A percentile compares a stretch with the other conserved stretches of the same genome.
phyloP scores from a whole-genome alignment of 2,888 invertebrate species.

The Andrena fulva region DNA sequence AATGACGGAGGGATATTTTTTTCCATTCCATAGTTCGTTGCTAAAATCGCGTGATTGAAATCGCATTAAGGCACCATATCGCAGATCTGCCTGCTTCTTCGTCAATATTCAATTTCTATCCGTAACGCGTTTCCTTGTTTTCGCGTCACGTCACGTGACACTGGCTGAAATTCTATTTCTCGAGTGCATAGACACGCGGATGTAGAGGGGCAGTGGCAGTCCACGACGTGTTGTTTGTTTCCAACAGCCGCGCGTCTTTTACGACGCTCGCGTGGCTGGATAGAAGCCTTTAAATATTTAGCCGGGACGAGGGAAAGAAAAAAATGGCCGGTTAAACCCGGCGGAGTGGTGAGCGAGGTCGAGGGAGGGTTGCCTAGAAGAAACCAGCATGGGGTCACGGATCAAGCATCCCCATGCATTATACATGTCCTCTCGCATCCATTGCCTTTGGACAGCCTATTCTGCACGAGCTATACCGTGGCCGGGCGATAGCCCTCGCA shows the following conservation, averaged over 20 bases:
- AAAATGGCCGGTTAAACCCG: conserved; percentile 53
- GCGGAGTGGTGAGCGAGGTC: conserved; percentile 47
- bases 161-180: conserved; percentile 49
- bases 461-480: conserved; percentile 43
- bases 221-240: not conserved
- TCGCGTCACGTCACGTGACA: conserved; percentile 31
- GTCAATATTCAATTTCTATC: conserved; percentile 50
- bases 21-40: too few species aligned
- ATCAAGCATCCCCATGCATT: conserved; percentile 75
- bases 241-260: conserved; percentile 11
- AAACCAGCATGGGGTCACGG: conserved; percentile 67
- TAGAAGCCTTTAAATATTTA: conserved; percentile 77
- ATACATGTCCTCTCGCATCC: conserved; percentile 70
- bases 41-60: not conserved
- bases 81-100: not conserved
- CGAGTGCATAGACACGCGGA: not conserved
- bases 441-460: conserved; percentile 62
- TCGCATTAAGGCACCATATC: not conserved
- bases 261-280: conserved; percentile 29
- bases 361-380: conserved; percentile 43
- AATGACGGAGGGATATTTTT: too few species aligned
- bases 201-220: conserved; percentile 6
- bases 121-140: conserved; percentile 34
- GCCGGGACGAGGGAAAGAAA: conserved; percentile 37
- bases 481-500: conserved; percentile 33